Percentiles rank a stretch among this genome's conserved stretches.
Evolutionary conservation across 2,797 vertebrate genomes (phyloP).

Genomic region (Premnoplex brunnescens): DNA sequence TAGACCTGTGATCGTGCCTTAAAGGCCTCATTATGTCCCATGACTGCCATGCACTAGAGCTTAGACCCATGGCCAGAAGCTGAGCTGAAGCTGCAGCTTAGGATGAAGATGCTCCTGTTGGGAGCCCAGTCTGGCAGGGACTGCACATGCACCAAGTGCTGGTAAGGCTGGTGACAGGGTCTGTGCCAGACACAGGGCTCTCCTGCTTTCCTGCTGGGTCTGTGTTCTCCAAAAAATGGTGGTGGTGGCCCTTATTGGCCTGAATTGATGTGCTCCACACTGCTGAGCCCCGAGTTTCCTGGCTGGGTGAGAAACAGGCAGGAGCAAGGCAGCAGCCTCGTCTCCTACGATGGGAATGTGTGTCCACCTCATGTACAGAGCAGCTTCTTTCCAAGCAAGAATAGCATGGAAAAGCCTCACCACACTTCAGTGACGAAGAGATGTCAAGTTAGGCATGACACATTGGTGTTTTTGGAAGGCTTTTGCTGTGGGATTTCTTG

Average conservation of each 20-base stretch:
- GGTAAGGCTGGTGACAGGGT: neutral
- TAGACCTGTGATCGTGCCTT: neutral
- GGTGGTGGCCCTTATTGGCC: neutral
- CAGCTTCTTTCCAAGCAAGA: neutral
- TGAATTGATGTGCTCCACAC: neutral
- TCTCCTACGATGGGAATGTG: rapidly evolving
- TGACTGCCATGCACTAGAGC: neutral
- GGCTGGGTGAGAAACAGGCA: neutral
- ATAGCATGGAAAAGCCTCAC: neutral
- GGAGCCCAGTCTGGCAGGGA: neutral
- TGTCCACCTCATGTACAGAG: neutral
- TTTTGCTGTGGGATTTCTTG: neutral
- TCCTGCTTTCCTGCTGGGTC: neutral
- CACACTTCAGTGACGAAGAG: neutral
- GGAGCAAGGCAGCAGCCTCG: neutral
- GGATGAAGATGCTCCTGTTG: neutral
- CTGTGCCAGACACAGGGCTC: neutral
- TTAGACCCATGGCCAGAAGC: neutral
- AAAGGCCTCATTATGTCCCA: neutral
- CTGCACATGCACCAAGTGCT: neutral
- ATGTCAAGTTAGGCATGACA: neutral
- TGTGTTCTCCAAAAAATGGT: neutral
- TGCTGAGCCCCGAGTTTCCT: neutral
- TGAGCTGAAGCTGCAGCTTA: neutral
- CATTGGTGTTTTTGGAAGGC: neutral